A percentile compares a stretch with the other conserved stretches of the same genome.
Evolutionary conservation across 1,140 invertebrate species (phyloP).

Genomic region (Drosophila funebris): DNA sequence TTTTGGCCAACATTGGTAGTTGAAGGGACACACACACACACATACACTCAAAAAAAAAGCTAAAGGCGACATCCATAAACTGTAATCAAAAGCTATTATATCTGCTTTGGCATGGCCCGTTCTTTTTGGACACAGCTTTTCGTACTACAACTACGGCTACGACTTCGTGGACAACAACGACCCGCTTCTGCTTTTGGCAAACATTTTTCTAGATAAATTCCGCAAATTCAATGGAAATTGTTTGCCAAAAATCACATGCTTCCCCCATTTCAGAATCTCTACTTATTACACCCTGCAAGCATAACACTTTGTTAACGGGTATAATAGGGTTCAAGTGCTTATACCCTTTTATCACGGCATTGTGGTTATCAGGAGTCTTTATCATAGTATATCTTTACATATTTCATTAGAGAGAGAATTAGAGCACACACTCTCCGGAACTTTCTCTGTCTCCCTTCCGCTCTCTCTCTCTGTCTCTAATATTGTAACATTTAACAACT

Average conservation of each 20-base stretch:
- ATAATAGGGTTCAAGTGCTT: background rate
- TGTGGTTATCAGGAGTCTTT: too few relatives aligned
- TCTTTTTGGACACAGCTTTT: constrained; percentile 10
- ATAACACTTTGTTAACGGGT: background rate
- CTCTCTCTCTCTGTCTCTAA: background rate
- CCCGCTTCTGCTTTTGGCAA: constrained; percentile 63
- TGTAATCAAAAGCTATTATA: constrained; percentile 82
- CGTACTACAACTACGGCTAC: background rate
- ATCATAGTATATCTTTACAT: too few relatives aligned
- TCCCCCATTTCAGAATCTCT: constrained; percentile 51
- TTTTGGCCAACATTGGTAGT: constrained; percentile 45
- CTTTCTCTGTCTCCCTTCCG: background rate
- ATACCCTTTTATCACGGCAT: background rate
- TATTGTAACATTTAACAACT: constrained; percentile 65
- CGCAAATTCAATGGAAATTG: constrained; percentile 75
- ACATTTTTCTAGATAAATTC: constrained; percentile 77
- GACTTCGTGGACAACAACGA: background rate
- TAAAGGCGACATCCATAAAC: constrained; percentile 80
- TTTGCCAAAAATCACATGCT: constrained; percentile 76
- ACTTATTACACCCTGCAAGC: constrained; percentile 31
- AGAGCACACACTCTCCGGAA: background rate
- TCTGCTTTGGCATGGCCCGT: constrained; percentile 51
- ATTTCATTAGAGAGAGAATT: too few relatives aligned
- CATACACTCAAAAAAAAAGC: constrained; percentile 27
- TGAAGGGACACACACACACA: constrained; percentile 1